Conservation (phyloP, 1,140 invertebrate species). For the Microvelia longipes region DNA sequence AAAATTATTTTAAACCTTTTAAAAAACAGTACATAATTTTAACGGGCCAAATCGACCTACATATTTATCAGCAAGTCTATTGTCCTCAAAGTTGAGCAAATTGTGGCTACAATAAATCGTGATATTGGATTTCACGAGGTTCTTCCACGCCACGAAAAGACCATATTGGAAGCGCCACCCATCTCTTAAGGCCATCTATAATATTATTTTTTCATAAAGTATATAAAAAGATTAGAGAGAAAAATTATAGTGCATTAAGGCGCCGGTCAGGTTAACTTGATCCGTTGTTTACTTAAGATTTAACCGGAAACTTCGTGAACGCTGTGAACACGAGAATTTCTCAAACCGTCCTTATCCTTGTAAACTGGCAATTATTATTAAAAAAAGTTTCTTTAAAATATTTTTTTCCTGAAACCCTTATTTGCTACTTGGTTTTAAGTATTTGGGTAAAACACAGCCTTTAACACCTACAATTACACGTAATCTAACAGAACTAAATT, state of each 20-base stretch:
- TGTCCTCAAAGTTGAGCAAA: too few species aligned
- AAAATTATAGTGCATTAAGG: background rate
- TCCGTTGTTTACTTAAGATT: background rate
- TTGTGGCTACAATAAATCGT: too few species aligned
- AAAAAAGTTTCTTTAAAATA: background rate
- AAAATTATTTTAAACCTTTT: too few species aligned
- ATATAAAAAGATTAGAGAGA: background rate
- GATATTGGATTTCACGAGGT: too few species aligned
- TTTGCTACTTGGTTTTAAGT: too few species aligned
- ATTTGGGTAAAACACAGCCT: too few species aligned
- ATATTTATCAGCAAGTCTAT: too few species aligned
- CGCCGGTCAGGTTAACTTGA: background rate
- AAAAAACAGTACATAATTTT: too few species aligned
- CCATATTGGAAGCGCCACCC: background rate
- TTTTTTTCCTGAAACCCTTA: too few species aligned
- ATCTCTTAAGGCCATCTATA: background rate
- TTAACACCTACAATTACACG: too few species aligned
- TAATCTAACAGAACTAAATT: too few species aligned
- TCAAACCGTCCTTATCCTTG: background rate
- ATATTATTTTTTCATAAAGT: background rate
- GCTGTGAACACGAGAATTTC: background rate
- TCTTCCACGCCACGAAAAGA: background rate
- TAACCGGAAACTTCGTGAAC: background rate
- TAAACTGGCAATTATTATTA: background rate
- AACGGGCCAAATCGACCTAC: too few species aligned